These are phyloP conservation scores for Wasmannia auropunctata DNA, from an alignment of 1,140 invertebrate genomes.

Conservation along the genomic window DNA sequence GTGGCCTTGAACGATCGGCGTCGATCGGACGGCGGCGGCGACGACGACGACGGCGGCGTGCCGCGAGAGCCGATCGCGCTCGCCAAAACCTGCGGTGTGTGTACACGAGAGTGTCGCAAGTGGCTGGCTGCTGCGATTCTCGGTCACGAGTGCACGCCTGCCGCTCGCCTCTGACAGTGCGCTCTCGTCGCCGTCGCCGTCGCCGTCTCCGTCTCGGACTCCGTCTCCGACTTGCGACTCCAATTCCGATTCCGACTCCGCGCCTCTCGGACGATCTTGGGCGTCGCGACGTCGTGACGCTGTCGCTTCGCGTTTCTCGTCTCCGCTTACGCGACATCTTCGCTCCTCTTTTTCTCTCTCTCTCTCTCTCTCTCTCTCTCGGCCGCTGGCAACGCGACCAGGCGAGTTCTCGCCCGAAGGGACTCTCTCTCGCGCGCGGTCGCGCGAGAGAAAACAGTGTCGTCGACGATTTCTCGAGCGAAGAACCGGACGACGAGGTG, in stretches of 20 bases:
- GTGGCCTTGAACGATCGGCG: slow-evolving; percentile 61
- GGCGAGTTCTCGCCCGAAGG: neutral
- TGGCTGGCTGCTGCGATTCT: slow-evolving; percentile 75
- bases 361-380: neutral
- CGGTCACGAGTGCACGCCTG: slow-evolving; percentile 75
- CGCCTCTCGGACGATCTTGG: slow-evolving; percentile 20
- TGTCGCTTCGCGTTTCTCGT: neutral
- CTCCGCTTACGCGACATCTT: neutral
- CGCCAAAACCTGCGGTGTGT: slow-evolving; percentile 68
- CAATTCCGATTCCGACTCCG: neutral
- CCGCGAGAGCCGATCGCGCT: slow-evolving; percentile 71
- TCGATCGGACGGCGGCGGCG: slow-evolving; percentile 55
- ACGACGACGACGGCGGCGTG: slow-evolving; percentile 54
- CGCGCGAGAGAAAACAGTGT: slow-evolving; percentile 39
- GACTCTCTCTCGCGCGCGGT: slow-evolving; percentile 1
- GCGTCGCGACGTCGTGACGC: slow-evolving; percentile 37
- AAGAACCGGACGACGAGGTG: slow-evolving; percentile 22
- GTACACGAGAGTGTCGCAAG: slow-evolving; percentile 77
- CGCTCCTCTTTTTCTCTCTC: neutral
- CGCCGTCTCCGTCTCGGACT: neutral
- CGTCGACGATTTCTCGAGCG: slow-evolving; percentile 13
- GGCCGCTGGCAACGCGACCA: neutral
- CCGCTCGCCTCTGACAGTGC: slow-evolving; percentile 51
- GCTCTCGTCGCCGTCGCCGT: slow-evolving; percentile 31
- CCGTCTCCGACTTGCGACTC: neutral